Percentiles rank a stretch among this genome's conserved stretches.
Evolutionary conservation across 2,797 vertebrate genomes (phyloP).

Genomic region (Paramormyrops hopkinsi): DNA sequence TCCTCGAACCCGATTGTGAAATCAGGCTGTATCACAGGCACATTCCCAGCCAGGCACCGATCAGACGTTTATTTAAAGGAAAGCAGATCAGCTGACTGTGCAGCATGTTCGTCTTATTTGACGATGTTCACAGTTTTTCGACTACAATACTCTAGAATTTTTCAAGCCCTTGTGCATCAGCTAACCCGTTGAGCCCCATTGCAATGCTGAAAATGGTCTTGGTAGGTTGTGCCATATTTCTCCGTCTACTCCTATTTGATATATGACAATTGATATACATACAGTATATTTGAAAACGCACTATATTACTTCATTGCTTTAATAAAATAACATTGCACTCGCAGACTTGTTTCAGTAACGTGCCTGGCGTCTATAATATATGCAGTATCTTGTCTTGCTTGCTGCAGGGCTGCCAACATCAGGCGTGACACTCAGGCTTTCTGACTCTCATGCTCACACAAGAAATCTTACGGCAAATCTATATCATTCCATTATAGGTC

Average conservation of each 20-base stretch:
- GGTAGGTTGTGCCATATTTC: not conserved
- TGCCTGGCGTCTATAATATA: not conserved
- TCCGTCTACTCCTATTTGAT: not conserved
- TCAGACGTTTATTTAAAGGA: not conserved
- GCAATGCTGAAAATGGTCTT: not conserved
- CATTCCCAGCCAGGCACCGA: not conserved
- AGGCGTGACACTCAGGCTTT: not conserved
- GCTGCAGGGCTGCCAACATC: not conserved
- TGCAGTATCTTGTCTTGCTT: not conserved
- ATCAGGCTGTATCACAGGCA: not conserved
- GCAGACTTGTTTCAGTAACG: not conserved
- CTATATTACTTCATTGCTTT: not conserved
- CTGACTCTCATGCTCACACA: not conserved
- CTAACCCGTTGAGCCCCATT: not conserved
- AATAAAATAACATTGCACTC: not conserved
- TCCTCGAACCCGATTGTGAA: not conserved
- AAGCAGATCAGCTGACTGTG: not conserved
- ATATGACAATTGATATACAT: not conserved
- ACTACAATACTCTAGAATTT: not conserved
- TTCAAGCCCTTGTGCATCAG: not conserved
- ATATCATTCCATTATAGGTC: not conserved
- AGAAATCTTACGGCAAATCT: not conserved
- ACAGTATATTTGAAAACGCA: not conserved
- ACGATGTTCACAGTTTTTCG: not conserved
- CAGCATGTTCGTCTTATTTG: not conserved